A percentile compares a stretch with the other conserved stretches of the same genome.
phyloP scores from a whole-genome alignment of 2,113 vertebrate species.

The rat (Rattus norvegicus) region GRCr8 NC_086023.1:101828501-101829000 shows the following conservation, averaged over 20 bases:
- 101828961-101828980: constrained; percentile 22
- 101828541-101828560: constrained; percentile 55
- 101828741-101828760: not conserved
- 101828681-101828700: not conserved
- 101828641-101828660: constrained; percentile 43
- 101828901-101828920: constrained; percentile 34
- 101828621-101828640: constrained; percentile 36
- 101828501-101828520: not conserved
- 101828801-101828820: constrained; percentile 20
- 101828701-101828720: not conserved
- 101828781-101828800: not conserved
- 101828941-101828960: constrained; percentile 15
- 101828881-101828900: constrained; percentile 30
- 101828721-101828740: not conserved
- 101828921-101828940: not conserved
- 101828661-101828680: not conserved
- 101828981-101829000: not conserved
- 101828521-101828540: constrained; percentile 42
- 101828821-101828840: not conserved
- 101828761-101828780: not conserved
- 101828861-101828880: constrained; percentile 28
- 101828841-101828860: not conserved
- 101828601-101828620: constrained; percentile 42
- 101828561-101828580: constrained; percentile 48
- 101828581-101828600: constrained; percentile 45